A percentile compares a stretch with the other conserved stretches of the same genome.
phyloP scores from a whole-genome alignment of 2,888 invertebrate species.

The Pyrgus malvae region DNA sequence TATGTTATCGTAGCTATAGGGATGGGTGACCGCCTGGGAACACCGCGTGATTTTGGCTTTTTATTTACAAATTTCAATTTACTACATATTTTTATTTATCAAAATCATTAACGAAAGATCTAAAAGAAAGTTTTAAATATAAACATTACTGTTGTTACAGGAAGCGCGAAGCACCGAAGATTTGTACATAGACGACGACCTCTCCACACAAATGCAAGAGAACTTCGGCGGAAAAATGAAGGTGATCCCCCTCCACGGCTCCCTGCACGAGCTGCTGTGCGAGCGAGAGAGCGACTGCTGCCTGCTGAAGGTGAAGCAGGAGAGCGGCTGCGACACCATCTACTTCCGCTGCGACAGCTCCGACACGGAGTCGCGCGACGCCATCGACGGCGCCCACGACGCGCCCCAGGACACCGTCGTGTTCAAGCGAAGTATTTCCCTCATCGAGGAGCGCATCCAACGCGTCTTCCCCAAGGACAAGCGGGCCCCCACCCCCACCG shows the following conservation, averaged over 20 bases:
- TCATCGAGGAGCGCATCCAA: slow-evolving; percentile 67
- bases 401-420: slow-evolving; percentile 56
- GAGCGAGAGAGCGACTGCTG: slow-evolving; percentile 75
- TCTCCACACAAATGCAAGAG: slow-evolving; percentile 72
- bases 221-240: slow-evolving; percentile 70
- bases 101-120: too few relatives aligned
- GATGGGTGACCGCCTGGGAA: slow-evolving; percentile 61
- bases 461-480: slow-evolving; percentile 62
- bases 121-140: too few relatives aligned
- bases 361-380: slow-evolving; percentile 64
- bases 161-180: slow-evolving; percentile 81
- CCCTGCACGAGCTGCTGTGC: slow-evolving; percentile 73
- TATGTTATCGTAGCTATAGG: too few relatives aligned
- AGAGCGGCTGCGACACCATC: slow-evolving; percentile 70
- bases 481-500: slow-evolving; percentile 37
- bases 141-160: slow-evolving; percentile 44
- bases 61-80: too few relatives aligned
- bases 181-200: slow-evolving; percentile 79
- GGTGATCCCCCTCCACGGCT: slow-evolving; percentile 69
- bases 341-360: slow-evolving; percentile 69
- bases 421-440: slow-evolving; percentile 68
- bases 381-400: slow-evolving; percentile 49
- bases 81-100: background rate
- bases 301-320: slow-evolving; percentile 63
- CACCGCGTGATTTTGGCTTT: slow-evolving; percentile 42